These are phyloP conservation scores for Magallana ariakensis DNA, from an alignment of 1,140 invertebrate genomes.

Conservation along the genomic window DNA sequence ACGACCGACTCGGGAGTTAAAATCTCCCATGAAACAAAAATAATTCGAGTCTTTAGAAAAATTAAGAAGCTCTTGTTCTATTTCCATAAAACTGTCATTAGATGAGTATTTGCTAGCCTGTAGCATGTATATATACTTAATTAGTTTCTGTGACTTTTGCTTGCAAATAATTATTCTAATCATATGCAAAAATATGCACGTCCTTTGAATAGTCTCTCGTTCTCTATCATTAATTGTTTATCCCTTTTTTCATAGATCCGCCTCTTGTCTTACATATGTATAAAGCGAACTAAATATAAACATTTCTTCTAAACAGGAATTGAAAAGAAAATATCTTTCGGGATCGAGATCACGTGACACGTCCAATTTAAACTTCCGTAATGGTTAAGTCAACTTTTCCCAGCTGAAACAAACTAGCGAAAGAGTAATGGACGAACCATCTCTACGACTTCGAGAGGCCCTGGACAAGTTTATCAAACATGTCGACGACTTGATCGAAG, in stretches of 20 bases:
- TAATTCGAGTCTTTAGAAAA: too few species aligned
- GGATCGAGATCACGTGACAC: slow-evolving; percentile 34
- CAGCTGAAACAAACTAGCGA: slow-evolving; percentile 1
- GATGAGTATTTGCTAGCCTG: too few species aligned
- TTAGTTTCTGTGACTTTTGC: too few species aligned
- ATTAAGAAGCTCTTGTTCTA: too few species aligned
- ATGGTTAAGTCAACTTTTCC: background rate
- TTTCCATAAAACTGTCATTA: too few species aligned
- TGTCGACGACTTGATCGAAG: slow-evolving; percentile 80
- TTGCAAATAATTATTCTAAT: too few species aligned
- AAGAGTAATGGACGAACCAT: slow-evolving; percentile 44
- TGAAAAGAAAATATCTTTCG: slow-evolving; percentile 42
- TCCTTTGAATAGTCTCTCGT: too few species aligned
- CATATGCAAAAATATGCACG: too few species aligned
- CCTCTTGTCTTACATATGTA: background rate
- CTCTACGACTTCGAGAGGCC: slow-evolving; percentile 69
- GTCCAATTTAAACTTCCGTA: slow-evolving; percentile 33
- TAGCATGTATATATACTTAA: too few species aligned
- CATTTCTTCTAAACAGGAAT: slow-evolving; percentile 30
- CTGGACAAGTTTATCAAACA: slow-evolving; percentile 82
- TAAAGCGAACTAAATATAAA: background rate
- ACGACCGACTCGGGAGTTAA: too few species aligned
- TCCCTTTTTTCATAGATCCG: background rate
- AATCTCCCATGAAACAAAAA: too few species aligned
- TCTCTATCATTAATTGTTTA: too few species aligned